Conservation (phyloP, 2,888 invertebrate species). For the Gandaritis pyraliata region DNA sequence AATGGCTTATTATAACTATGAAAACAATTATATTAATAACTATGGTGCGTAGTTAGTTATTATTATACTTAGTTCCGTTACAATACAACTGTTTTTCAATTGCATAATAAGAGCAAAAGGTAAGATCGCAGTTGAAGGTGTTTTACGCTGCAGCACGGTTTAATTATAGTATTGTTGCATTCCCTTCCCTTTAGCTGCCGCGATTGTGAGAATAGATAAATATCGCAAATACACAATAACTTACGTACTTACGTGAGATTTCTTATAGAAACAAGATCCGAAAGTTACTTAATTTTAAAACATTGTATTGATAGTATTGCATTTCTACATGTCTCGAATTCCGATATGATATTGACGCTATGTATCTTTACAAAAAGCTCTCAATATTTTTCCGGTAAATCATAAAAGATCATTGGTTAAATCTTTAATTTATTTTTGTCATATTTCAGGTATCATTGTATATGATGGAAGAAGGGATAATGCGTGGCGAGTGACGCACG, state of each 20-base stretch:
- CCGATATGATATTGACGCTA: too few species aligned
- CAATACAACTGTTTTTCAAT: slow-evolving; percentile 42
- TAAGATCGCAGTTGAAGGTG: slow-evolving; percentile 20
- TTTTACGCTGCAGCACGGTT: slow-evolving; percentile 16
- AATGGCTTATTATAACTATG: not conserved
- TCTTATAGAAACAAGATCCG: slow-evolving; percentile 2
- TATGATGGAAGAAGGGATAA: slow-evolving; percentile 90
- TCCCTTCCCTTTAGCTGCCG: slow-evolving; percentile 21
- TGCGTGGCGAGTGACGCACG: slow-evolving; percentile 92
- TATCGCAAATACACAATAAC: slow-evolving; percentile 16
- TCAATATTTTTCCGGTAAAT: not conserved
- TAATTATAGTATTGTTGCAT: slow-evolving; percentile 30
- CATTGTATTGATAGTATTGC: too few species aligned
- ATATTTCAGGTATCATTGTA: slow-evolving; percentile 71
- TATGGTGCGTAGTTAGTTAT: not conserved
- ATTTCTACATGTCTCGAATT: too few species aligned
- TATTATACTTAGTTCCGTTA: slow-evolving; percentile 32
- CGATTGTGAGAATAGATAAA: slow-evolving; percentile 28
- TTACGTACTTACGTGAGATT: slow-evolving; percentile 18
- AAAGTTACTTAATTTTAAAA: too few species aligned
- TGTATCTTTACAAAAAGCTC: too few species aligned
- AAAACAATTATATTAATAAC: too few species aligned
- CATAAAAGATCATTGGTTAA: too few species aligned
- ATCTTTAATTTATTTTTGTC: not conserved
- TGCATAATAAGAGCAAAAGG: slow-evolving; percentile 37